Evolutionary conservation across 1,140 invertebrate genomes (phyloP).

Genomic region (Colletes latitarsis): DNA sequence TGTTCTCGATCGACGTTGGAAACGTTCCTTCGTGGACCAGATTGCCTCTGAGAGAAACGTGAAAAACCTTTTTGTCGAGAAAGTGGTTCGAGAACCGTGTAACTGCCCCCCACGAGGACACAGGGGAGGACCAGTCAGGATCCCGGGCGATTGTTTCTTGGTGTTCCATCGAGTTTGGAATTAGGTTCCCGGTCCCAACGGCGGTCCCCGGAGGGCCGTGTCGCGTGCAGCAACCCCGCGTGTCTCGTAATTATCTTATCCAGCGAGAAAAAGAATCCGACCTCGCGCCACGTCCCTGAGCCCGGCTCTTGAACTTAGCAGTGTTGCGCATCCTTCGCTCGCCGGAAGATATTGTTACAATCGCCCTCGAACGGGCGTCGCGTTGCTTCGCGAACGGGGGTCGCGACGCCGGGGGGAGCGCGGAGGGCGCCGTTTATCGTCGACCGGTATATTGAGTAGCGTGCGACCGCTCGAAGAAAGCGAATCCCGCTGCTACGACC

Average conservation of each 20-base stretch:
- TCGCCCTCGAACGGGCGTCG: conserved; percentile 69
- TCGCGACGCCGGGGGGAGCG: conserved; percentile 27
- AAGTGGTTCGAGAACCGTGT: no score
- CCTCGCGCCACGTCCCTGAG: conserved; percentile 76
- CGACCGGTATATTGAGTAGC: conserved; percentile 79
- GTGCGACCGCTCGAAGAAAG: conserved; percentile 74
- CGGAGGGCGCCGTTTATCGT: conserved; percentile 70
- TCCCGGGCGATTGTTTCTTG: no score
- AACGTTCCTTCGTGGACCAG: no score
- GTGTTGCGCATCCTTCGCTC: conserved; percentile 72
- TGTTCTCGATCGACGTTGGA: no score
- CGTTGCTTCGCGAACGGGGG: conserved; percentile 57
- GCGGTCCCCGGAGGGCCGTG: not conserved
- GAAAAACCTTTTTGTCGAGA: no score
- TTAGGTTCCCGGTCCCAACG: not conserved
- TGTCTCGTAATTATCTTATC: conserved; percentile 68
- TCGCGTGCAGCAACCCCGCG: conserved; percentile 36
- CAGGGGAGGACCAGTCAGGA: no score
- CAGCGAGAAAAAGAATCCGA: conserved; percentile 69
- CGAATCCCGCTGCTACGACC: conserved; percentile 66
- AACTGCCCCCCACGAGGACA: no score
- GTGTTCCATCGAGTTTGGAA: no score
- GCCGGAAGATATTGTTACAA: conserved; percentile 80
- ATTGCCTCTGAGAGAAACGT: no score
- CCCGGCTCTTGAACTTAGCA: conserved; percentile 79